Evolutionary conservation across 2,797 vertebrate species (phyloP).

Genomic region (Microctenopoma stevenorrisi): DNA sequence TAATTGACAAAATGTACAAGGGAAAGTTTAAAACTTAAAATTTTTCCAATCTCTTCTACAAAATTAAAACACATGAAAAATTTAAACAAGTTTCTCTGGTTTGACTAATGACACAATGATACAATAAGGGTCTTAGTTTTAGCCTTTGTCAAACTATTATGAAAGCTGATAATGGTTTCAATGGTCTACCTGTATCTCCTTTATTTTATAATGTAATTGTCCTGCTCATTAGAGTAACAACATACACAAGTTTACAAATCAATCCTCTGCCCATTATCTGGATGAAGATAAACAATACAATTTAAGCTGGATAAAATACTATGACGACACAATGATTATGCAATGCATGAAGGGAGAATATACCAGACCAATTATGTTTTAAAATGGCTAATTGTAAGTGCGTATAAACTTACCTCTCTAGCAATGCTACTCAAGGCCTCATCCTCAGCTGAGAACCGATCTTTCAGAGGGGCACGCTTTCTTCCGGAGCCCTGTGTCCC

Average conservation of each 20-base stretch:
- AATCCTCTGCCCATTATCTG: slow-evolving; percentile 9
- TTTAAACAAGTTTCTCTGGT: neutral
- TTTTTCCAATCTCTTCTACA: too few species aligned
- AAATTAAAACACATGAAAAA: neutral
- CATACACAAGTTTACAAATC: slow-evolving; percentile 1
- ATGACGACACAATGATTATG: slow-evolving; percentile 26
- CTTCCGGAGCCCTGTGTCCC: slow-evolving; percentile 96
- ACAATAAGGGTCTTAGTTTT: neutral
- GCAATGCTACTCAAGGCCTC: slow-evolving; percentile 96
- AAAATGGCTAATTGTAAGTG: slow-evolving; percentile 21
- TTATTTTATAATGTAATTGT: slow-evolving; percentile 12
- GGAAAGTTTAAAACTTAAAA: too few species aligned
- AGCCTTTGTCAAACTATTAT: neutral
- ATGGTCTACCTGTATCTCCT: neutral
- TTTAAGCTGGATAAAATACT: slow-evolving; percentile 8
- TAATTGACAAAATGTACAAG: too few species aligned
- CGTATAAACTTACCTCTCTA: slow-evolving; percentile 89
- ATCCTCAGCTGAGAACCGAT: slow-evolving; percentile 98
- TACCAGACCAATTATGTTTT: neutral
- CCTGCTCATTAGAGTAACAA: slow-evolving; percentile 9
- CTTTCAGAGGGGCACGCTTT: slow-evolving; percentile 95
- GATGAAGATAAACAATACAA: slow-evolving; percentile 16
- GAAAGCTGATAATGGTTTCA: slow-evolving; percentile 20
- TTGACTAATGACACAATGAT: neutral
- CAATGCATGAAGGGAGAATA: neutral